Conservation (phyloP, 1,140 invertebrate genomes). For the Drosophila subobscura region DNA sequence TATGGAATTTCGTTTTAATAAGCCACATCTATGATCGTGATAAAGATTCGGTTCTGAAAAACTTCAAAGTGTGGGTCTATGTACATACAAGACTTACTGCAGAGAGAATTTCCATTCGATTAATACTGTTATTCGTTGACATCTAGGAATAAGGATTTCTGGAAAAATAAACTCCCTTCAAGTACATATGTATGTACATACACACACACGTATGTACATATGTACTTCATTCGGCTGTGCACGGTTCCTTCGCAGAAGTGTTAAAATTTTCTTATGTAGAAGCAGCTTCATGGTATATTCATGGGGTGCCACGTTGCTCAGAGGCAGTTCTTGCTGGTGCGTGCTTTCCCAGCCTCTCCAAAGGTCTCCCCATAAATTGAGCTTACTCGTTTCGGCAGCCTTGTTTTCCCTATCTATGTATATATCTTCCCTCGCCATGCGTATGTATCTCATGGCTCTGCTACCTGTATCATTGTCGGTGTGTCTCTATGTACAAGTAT, state of each 20-base stretch:
- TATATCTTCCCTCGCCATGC: neutral
- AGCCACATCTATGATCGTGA: conserved; percentile 49
- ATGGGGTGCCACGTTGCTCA: conserved; percentile 60
- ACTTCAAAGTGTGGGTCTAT: conserved; percentile 2
- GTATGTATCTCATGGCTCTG: conserved; percentile 37
- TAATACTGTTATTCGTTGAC: neutral
- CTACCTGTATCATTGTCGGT: conserved; percentile 52
- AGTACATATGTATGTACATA: too few species aligned
- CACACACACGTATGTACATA: too few species aligned
- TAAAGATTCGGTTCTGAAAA: conserved; percentile 7
- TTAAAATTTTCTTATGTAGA: neutral
- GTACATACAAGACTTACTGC: neutral
- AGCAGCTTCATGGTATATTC: conserved; percentile 28
- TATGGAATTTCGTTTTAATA: conserved; percentile 48
- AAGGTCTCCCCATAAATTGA: conserved; percentile 73
- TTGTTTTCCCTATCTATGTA: conserved; percentile 35
- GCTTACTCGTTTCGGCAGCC: conserved; percentile 71
- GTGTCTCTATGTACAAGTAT: conserved; percentile 15
- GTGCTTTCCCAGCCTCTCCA: conserved; percentile 35
- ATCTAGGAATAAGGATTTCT: neutral
- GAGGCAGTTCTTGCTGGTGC: conserved; percentile 48
- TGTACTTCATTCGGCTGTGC: too few species aligned
- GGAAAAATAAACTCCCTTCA: too few species aligned
- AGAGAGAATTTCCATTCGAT: conserved; percentile 31
- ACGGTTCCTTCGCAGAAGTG: too few species aligned